Base-by-base conservation (phyloP, 2,797 vertebrate genomes). In the Varecia variegata region DNA sequence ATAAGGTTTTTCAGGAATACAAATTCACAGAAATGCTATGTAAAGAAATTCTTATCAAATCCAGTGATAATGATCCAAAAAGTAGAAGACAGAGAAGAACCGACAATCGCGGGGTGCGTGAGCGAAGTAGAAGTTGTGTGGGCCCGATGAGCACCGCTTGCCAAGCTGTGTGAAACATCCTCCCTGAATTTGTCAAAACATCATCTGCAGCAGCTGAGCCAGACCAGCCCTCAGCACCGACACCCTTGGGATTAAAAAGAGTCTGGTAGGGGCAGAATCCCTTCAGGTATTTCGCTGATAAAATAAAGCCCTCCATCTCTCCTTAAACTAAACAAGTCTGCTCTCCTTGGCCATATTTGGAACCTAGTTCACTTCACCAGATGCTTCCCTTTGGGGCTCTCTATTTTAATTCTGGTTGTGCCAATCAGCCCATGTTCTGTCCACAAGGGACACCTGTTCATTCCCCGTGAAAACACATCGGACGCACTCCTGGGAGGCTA, bases 1-100 rank as follows among this genome's bases (percentile, higher is more conserved):
- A 21, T 15, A 30, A 52, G 4, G 9, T 13, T 67, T 92, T 85
- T 65, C 23, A 87, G 43, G 35, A 90, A 76, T 0, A 77, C 7
- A 58, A 62, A 93, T 21, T 32, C 3, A 23, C 8, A 45, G 9
- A 95, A 38, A 88, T 32, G 17, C n/a, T 81, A 11, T n/a, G 21
- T 20, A 45, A 93, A 85, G 32, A 83, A 90, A 90, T 73, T 88
- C 14, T 85, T 92, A 77, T 58, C 11, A 68, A 95, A 80, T 73
- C 38, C 87, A 74, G 10, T 47, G 32, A 74, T 38, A 56, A 80
- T 54, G 25, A 70, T 25, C 23, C 1, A 21, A 35, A 32, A 70
- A 70, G 21, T 11, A 82, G 68, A 74, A 67, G 38, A 92, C n/a
- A 8, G 13, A 80, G 45, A 93, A 18, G 11, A 79, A 80, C 2